Percentiles rank a stretch among this genome's conserved stretches.
Evolutionary conservation across 2,113 vertebrate genomes (phyloP).

Genomic region (Trogon melanurus): DNA sequence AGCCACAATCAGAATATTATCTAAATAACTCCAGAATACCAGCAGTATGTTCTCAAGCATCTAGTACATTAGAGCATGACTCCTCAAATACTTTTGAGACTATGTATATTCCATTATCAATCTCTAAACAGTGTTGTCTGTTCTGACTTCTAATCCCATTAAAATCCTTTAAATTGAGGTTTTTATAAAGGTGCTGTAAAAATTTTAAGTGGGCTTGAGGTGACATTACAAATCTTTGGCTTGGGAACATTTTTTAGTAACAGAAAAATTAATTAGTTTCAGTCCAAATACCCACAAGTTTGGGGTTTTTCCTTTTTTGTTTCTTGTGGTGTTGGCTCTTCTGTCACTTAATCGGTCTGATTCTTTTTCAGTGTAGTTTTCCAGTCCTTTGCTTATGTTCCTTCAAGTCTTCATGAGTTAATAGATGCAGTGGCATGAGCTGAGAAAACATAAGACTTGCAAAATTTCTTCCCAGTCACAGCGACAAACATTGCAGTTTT

Average conservation of each 20-base stretch:
- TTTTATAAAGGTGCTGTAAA: background rate
- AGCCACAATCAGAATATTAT: conserved; percentile 40
- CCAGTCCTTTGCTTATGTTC: background rate
- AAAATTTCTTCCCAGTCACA: background rate
- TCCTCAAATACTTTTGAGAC: background rate
- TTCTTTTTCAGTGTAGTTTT: conserved; percentile 22
- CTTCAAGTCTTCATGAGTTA: background rate
- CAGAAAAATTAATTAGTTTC: background rate
- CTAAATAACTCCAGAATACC: conserved; percentile 34
- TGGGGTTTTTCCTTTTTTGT: background rate
- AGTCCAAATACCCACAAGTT: background rate
- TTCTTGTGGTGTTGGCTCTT: conserved; percentile 4
- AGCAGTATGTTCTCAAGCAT: conserved; percentile 43
- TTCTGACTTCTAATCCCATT: background rate
- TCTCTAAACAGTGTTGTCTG: background rate
- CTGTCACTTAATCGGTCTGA: background rate
- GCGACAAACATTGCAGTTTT: background rate
- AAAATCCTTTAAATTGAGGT: background rate
- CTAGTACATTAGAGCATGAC: conserved; percentile 40
- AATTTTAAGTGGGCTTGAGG: background rate
- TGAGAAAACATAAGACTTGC: background rate
- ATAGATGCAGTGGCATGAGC: conserved; percentile 13
- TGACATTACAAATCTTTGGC: background rate
- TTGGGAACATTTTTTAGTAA: conserved; percentile 1
- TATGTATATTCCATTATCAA: background rate